phyloP scores from a whole-genome alignment of 2,797 vertebrate species.

The Rhinoraja longicauda region DNA sequence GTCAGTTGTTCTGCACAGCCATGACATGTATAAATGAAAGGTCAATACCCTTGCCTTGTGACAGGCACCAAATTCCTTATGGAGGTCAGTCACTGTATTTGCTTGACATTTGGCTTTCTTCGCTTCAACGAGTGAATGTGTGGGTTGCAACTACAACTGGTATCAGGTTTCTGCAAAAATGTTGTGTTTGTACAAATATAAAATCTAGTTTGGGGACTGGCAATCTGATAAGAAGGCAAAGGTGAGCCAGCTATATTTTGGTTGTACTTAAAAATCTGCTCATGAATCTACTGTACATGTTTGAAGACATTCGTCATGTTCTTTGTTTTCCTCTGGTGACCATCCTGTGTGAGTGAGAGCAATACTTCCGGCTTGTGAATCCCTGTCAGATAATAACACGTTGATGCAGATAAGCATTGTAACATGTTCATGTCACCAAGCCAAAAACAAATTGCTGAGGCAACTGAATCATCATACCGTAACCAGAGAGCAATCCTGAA shows the following conservation, averaged over 20 bases:
- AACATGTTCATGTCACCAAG: not conserved
- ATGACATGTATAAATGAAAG: not conserved
- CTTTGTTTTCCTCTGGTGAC: not conserved
- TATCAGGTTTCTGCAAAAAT: too few relatives aligned
- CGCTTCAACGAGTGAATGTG: too few relatives aligned
- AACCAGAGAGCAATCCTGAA: too few relatives aligned
- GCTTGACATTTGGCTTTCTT: too few relatives aligned
- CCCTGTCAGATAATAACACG: not conserved
- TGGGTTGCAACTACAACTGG: too few relatives aligned
- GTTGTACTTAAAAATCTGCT: not conserved
- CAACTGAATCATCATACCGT: too few relatives aligned
- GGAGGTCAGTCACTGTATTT: too few relatives aligned
- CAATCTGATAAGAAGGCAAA: not conserved
- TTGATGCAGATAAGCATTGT: not conserved
- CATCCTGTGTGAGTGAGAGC: not conserved
- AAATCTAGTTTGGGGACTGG: not conserved
- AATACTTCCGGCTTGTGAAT: not conserved
- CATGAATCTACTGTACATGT: not conserved
- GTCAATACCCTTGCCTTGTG: too few relatives aligned
- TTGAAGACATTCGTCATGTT: not conserved
- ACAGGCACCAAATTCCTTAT: too few relatives aligned
- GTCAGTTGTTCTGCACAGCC: not conserved
- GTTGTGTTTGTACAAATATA: not conserved
- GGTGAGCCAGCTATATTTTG: not conserved
- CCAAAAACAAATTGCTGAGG: too few relatives aligned